These are phyloP conservation scores for Hydrochoerus hydrochaeris DNA, from an alignment of 2,113 vertebrate genomes.

Conservation along the genomic window DNA sequence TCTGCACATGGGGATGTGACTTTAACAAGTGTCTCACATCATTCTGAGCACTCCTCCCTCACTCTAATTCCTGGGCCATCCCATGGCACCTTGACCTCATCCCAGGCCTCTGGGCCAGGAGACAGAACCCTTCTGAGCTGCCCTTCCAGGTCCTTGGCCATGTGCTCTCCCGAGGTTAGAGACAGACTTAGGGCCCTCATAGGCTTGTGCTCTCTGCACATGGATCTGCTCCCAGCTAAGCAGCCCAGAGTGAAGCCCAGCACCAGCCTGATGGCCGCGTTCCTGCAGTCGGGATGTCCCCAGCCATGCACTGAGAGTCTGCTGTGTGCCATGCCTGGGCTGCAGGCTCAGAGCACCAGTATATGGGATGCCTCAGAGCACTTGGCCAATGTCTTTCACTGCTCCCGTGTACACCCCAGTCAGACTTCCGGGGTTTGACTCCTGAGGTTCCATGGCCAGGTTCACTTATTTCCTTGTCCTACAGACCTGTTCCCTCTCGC, in stretches of 20 bases:
- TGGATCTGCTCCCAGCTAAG: neutral
- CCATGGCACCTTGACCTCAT: neutral
- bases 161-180: neutral
- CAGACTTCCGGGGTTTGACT: neutral
- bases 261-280: too few species aligned
- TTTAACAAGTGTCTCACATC: neutral
- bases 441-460: neutral
- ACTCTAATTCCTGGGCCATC: neutral
- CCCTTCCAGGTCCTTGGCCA: neutral
- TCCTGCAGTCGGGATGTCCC: neutral
- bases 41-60: too few species aligned
- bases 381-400: neutral
- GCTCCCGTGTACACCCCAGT: neutral
- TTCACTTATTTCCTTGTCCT: neutral
- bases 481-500: neutral
- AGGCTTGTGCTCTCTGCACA: accelerated
- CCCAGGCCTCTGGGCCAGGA: neutral
- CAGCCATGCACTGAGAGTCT: neutral
- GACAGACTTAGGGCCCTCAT: too few species aligned
- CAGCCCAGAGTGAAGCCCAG: neutral
- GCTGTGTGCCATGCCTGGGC: neutral
- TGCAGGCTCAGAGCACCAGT: accelerated
- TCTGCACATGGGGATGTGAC: neutral
- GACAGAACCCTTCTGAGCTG: neutral
- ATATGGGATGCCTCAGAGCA: too few species aligned